Base-by-base conservation (phyloP, 1,140 invertebrate species). In the Sitobion miscanthi region DNA sequence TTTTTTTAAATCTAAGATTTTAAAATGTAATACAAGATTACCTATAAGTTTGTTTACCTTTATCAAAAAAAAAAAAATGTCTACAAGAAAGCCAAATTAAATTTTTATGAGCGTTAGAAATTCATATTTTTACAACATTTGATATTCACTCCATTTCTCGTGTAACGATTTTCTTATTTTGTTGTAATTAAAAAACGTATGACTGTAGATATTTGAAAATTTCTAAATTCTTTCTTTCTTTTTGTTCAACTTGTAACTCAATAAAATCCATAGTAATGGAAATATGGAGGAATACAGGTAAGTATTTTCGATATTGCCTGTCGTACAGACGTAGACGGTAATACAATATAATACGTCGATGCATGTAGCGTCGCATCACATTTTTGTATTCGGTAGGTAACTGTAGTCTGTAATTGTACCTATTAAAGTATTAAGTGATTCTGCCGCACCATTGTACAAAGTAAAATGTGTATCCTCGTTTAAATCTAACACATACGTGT, bases 401-500 rank as follows among this genome's bases (percentile, higher is more conserved):
- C 20, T 21, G 20, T 54, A 21, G 52, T 54, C 20, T 54, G 52
- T 54, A 54, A 54, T 21, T 7, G 0, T 85, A 86, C 91, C 91
- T 20, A 93, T 85, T 57, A 93, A 54, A 2, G 91, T 93, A 11
- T 93, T 93, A 1, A 86, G 35, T 9, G 91, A 93, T 85, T 93
- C 91, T 57, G 91, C 91, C 14, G 91, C 91, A 21, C 91, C 91
- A 25, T 93, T 93, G 35, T 93, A 93, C 91, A 57, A n/a, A 57
- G 91, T 93, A 57, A 93, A 93, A 5, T 38, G 20, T 1, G 45
- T 25, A 14, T 93, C 91, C 9, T 45, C 35, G 3, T 93, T 93
- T 21, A 93, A 57, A 23, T 93, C 20, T n/a, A 93, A 86, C 11
- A 85, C 14, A 30, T 93, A 93, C 0, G 49, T 93, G 35, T 93